phyloP scores from a whole-genome alignment of 2,113 vertebrate genomes.

The Raja brachyura region DNA sequence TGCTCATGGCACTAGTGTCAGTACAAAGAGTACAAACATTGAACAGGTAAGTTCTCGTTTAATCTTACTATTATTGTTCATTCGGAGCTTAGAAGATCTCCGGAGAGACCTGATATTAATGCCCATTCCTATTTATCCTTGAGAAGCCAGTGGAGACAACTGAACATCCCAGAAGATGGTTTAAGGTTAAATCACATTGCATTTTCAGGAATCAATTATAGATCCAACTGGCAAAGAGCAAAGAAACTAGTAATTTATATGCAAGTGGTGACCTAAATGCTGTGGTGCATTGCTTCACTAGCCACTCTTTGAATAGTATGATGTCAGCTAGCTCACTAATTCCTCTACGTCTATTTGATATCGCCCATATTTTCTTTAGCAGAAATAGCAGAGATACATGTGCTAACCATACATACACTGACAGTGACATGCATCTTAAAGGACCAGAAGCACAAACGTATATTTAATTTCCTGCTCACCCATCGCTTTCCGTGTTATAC shows the following conservation, averaged over 20 bases:
- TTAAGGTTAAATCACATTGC: not conserved
- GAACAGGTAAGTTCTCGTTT: too few species aligned
- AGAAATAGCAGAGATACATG: not conserved
- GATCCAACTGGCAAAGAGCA: not conserved
- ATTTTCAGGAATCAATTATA: not conserved
- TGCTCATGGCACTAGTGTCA: too few species aligned
- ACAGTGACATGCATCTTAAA: not conserved
- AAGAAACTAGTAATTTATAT: too few species aligned
- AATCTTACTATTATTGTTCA: too few species aligned
- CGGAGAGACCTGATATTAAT: too few species aligned
- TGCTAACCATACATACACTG: not conserved
- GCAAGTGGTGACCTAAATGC: not conserved
- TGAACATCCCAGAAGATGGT: too few species aligned
- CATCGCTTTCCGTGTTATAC: slow-evolving; percentile 58
- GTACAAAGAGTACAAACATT: too few species aligned
- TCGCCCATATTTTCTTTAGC: not conserved
- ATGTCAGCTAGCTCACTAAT: not conserved
- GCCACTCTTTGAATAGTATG: not conserved
- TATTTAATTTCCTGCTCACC: slow-evolving; percentile 47
- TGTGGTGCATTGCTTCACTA: not conserved
- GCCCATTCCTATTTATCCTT: too few species aligned
- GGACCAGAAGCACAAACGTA: not conserved
- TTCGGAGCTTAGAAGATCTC: too few species aligned
- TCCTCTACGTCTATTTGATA: not conserved
- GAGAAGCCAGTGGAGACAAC: too few species aligned